Conservation (phyloP, 2,888 invertebrate species). For the Strigamia transsilvanica region DNA sequence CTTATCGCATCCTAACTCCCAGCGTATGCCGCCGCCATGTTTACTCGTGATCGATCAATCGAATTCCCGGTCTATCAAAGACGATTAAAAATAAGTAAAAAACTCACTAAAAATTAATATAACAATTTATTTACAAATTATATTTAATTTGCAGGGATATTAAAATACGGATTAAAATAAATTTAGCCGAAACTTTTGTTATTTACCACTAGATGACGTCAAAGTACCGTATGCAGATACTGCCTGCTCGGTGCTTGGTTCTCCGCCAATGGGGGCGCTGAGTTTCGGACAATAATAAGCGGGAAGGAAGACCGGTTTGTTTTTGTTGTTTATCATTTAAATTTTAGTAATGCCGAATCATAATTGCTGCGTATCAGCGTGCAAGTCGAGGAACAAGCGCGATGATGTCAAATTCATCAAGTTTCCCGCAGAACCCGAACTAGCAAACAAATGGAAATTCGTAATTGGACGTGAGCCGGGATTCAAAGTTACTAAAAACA, state of each 20-base stretch:
- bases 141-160: too few relatives aligned
- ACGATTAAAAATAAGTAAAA: background rate
- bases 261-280: too few relatives aligned
- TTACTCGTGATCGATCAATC: constrained; percentile 31
- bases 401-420: background rate
- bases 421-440: background rate
- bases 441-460: background rate
- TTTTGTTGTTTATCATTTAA: too few relatives aligned
- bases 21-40: constrained; percentile 29
- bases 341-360: background rate
- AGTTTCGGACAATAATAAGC: background rate
- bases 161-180: too few relatives aligned
- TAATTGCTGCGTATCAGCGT: background rate
- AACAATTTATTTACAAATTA: background rate
- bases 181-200: too few relatives aligned
- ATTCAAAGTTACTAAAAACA: background rate
- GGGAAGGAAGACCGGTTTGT: background rate
- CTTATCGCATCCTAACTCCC: constrained; percentile 33
- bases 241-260: too few relatives aligned
- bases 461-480: background rate
- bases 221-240: too few relatives aligned
- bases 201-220: too few relatives aligned
- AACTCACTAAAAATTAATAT: background rate
- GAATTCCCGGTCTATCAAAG: background rate
- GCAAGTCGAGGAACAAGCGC: background rate